Percentiles rank a stretch among this genome's conserved stretches.
phyloP scores from a whole-genome alignment of 37 sponge, comb jelly and placozoan species.

The Aplysina aerophoba region DNA sequence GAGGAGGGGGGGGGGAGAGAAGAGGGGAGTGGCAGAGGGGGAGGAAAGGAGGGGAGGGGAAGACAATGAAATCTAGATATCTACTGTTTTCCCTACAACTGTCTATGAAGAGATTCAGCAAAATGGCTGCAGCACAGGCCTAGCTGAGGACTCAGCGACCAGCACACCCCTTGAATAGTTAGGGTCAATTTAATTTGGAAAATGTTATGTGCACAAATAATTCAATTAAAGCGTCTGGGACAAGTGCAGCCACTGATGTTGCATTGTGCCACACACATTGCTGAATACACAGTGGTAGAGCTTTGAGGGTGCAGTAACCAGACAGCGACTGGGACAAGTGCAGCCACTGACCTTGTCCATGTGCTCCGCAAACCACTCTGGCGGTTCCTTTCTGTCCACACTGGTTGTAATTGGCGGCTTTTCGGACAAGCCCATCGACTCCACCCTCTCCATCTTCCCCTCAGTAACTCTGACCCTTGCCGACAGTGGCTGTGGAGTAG shows the following conservation, averaged over 20 bases:
- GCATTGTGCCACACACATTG: too few relatives aligned
- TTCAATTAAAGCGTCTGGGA: too few relatives aligned
- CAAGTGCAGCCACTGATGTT: too few relatives aligned
- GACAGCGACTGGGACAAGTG: not conserved
- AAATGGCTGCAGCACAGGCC: too few relatives aligned
- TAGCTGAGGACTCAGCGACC: too few relatives aligned
- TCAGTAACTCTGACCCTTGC: too few relatives aligned
- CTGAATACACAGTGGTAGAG: too few relatives aligned
- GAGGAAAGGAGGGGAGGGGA: not conserved
- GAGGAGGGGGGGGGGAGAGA: conserved; percentile 6
- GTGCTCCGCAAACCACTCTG: conserved; percentile 17
- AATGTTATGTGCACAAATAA: too few relatives aligned
- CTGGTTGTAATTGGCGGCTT: not conserved
- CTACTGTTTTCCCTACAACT: not conserved
- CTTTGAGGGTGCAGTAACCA: not conserved
- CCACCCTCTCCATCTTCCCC: not conserved
- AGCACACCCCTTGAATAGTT: too few relatives aligned
- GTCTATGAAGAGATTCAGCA: too few relatives aligned
- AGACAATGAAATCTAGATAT: not conserved
- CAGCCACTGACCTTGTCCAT: conserved; percentile 23
- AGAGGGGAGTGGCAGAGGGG: not conserved
- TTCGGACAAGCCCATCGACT: not conserved
- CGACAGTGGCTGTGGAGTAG: too few relatives aligned
- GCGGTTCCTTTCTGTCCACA: not conserved
- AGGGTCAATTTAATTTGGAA: too few relatives aligned